phyloP scores from a whole-genome alignment of 2,888 invertebrate genomes.

The Oscheius sp. region DNA sequence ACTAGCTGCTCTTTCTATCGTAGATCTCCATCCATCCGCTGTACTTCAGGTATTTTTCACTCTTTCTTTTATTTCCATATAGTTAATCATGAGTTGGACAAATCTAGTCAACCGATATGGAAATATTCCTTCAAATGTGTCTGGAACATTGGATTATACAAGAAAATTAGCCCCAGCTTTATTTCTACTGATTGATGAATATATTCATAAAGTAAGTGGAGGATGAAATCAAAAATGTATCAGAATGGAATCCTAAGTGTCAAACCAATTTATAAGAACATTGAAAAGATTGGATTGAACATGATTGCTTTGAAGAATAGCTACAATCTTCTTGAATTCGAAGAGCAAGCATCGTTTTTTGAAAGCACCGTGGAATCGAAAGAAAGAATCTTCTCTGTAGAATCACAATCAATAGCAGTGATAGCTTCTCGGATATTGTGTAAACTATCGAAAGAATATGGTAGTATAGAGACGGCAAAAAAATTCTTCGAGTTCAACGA shows the following conservation, averaged over 20 bases:
- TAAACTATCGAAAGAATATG: neutral
- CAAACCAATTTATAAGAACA: conserved; percentile 1
- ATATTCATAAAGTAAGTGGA: conserved; percentile 1
- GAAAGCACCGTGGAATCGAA: neutral
- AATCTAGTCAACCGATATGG: conserved; percentile 11
- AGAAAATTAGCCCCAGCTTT: neutral
- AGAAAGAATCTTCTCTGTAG: neutral
- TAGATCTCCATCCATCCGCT: neutral
- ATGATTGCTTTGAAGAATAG: neutral
- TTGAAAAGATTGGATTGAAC: conserved; percentile 9
- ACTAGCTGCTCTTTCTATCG: conserved; percentile 2
- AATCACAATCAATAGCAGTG: neutral
- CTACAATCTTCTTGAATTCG: neutral
- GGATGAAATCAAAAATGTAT: neutral
- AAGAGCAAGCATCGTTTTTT: neutral
- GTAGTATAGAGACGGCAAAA: neutral
- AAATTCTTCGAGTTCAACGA: conserved; percentile 9
- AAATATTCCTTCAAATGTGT: neutral
- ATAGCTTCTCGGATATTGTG: conserved; percentile 5
- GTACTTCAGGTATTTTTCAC: neutral
- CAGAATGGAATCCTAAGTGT: neutral
- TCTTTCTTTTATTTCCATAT: neutral
- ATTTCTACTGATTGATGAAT: conserved; percentile 19
- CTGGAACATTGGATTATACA: conserved; percentile 1
- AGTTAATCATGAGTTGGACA: conserved; percentile 9